phyloP scores from a whole-genome alignment of 2,888 invertebrate species.

The Callosobruchus maculatus region DNA sequence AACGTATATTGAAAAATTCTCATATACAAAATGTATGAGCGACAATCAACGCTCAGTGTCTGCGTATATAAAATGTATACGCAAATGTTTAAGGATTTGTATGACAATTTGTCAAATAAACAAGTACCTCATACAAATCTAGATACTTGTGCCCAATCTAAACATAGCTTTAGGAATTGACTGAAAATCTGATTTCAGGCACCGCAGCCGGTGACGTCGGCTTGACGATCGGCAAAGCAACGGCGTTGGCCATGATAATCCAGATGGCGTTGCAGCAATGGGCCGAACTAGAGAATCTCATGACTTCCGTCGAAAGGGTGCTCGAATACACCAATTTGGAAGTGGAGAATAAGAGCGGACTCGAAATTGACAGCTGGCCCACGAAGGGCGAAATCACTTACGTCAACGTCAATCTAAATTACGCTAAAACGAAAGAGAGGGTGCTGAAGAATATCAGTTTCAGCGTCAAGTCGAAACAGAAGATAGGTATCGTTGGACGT shows the following conservation, averaged over 20 bases:
- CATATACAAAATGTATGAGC: too few species aligned
- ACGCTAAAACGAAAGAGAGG: constrained; percentile 61
- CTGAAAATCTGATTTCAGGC: constrained; percentile 49
- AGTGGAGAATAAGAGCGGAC: constrained; percentile 36
- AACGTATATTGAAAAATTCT: too few species aligned
- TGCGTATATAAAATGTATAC: too few species aligned
- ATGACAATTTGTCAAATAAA: too few species aligned
- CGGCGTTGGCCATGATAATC: constrained; percentile 60
- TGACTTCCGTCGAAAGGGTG: constrained; percentile 86
- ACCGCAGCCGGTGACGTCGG: constrained; percentile 47
- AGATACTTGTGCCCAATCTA: too few species aligned
- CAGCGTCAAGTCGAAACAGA: constrained; percentile 63
- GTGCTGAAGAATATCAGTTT: constrained; percentile 69
- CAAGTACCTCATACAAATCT: too few species aligned
- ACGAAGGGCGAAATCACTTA: constrained; percentile 61
- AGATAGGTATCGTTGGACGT: constrained; percentile 76
- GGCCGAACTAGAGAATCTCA: constrained; percentile 73
- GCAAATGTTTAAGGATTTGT: too few species aligned
- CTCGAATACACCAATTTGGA: constrained; percentile 50
- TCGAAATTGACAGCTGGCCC: constrained; percentile 69
- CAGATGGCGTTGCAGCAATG: constrained; percentile 72
- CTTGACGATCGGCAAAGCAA: constrained; percentile 50
- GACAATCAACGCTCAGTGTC: too few species aligned
- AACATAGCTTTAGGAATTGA: too few species aligned
- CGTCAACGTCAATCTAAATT: constrained; percentile 63